These are phyloP conservation scores for Acanthis flammea DNA, from an alignment of 2,797 vertebrate genomes.

Conservation along the genomic window DNA sequence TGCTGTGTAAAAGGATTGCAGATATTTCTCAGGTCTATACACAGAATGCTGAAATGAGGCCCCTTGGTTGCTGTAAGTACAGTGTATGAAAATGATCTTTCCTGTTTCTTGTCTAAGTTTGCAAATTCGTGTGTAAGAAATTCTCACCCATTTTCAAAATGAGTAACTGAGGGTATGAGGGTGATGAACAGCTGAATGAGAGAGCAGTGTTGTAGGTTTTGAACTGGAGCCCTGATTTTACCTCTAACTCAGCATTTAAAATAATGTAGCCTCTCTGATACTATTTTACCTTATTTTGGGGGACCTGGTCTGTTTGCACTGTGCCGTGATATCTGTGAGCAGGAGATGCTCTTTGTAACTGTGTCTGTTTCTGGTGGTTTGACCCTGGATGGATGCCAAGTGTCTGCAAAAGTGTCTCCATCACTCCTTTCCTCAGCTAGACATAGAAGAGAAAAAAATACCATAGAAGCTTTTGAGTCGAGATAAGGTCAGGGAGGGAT, in stretches of 20 bases:
- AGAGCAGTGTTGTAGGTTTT: neutral
- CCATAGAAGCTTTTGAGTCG: neutral
- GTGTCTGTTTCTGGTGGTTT: neutral
- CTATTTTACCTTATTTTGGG: neutral
- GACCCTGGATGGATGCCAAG: neutral
- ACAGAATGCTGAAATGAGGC: constrained; percentile 98
- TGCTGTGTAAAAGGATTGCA: constrained; percentile 96
- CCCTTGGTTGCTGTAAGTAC: constrained; percentile 95
- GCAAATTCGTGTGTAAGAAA: neutral
- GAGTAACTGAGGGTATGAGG: neutral
- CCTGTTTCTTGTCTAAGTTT: neutral
- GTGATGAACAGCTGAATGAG: neutral
- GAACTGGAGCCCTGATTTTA: neutral
- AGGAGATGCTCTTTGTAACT: neutral
- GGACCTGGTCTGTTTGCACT: neutral
- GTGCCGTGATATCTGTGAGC: neutral
- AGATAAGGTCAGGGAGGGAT: neutral
- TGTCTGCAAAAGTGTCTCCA: neutral
- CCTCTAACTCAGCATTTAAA: neutral
- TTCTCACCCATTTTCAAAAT: neutral
- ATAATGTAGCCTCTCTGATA: neutral
- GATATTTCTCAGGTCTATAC: constrained; percentile 99
- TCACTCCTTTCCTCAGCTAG: neutral
- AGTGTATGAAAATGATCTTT: neutral
- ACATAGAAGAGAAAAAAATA: neutral